These are phyloP conservation scores for Melieria omissa DNA, from an alignment of 2,888 invertebrate species.

Conservation along the genomic window DNA sequence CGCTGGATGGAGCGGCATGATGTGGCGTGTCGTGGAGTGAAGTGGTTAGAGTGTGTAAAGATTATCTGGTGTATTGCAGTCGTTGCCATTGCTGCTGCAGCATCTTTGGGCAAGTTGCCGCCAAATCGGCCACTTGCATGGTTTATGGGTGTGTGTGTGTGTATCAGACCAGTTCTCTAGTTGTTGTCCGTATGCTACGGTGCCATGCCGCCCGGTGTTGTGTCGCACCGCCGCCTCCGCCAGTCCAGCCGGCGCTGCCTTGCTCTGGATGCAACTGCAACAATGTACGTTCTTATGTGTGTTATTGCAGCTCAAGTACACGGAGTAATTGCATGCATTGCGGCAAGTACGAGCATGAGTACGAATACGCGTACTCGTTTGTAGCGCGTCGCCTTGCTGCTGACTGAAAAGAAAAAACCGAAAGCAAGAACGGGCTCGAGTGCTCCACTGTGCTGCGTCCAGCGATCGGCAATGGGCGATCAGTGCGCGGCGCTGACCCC, in stretches of 20 bases:
- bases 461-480: constrained; percentile 4
- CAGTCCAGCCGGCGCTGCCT: too few relatives aligned
- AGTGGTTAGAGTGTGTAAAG: constrained; percentile 1
- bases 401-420: too few relatives aligned
- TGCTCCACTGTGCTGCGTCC: too few relatives aligned
- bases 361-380: not conserved
- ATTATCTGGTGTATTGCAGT: constrained; percentile 27
- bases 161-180: not conserved
- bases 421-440: too few relatives aligned
- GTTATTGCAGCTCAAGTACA: constrained; percentile 58
- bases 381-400: too few relatives aligned
- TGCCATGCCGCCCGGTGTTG: constrained; percentile 38
- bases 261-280: too few relatives aligned
- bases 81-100: constrained; percentile 9
- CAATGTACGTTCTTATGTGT: constrained; percentile 41
- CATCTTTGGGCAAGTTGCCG: constrained; percentile 23
- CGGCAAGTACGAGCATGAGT: not conserved
- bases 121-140: constrained; percentile 7
- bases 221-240: too few relatives aligned
- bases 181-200: constrained; percentile 48
- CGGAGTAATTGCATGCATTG: constrained; percentile 53
- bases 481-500: constrained; percentile 26
- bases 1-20: too few relatives aligned
- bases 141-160: not conserved
- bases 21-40: too few relatives aligned